Evolutionary conservation across 2,113 vertebrate genomes (phyloP).

Genomic region (Machaerirhynchus nigripectus): DNA sequence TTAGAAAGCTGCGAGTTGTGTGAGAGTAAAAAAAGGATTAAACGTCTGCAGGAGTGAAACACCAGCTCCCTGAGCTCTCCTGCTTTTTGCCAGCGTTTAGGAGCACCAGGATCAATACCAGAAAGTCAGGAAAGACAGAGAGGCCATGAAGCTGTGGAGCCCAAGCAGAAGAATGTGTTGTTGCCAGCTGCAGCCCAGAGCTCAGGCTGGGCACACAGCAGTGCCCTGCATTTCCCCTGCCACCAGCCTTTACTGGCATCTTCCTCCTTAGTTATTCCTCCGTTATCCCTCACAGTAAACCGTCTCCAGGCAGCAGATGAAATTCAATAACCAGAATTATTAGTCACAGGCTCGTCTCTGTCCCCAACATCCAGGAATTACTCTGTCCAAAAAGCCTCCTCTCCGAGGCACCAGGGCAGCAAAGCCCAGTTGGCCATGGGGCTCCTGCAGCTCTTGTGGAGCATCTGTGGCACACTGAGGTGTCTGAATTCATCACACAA

Average conservation of each 20-base stretch:
- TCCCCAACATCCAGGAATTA: background rate
- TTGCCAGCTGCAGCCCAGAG: background rate
- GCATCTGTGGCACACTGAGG: background rate
- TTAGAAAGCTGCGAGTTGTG: background rate
- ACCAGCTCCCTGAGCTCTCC: background rate
- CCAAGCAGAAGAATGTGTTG: background rate
- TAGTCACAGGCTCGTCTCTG: background rate
- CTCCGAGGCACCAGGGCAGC: background rate
- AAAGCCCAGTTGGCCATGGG: background rate
- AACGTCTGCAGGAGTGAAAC: background rate
- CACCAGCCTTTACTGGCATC: background rate
- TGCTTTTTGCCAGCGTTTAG: background rate
- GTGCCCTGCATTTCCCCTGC: background rate
- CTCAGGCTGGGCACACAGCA: background rate
- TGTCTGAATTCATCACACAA: background rate
- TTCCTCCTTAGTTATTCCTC: background rate
- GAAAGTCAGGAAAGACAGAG: background rate
- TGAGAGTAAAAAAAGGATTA: background rate
- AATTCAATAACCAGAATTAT: background rate
- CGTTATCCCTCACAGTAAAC: background rate
- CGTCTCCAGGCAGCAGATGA: background rate
- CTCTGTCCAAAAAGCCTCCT: slow-evolving; percentile 1
- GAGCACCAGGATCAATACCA: background rate
- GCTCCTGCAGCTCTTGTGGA: background rate
- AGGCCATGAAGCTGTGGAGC: background rate